Percentiles rank a stretch among this genome's conserved stretches.
These are phyloP conservation scores for Acanthornis magna DNA, from an alignment of 2,797 vertebrate genomes.

Conservation along the genomic window DNA sequence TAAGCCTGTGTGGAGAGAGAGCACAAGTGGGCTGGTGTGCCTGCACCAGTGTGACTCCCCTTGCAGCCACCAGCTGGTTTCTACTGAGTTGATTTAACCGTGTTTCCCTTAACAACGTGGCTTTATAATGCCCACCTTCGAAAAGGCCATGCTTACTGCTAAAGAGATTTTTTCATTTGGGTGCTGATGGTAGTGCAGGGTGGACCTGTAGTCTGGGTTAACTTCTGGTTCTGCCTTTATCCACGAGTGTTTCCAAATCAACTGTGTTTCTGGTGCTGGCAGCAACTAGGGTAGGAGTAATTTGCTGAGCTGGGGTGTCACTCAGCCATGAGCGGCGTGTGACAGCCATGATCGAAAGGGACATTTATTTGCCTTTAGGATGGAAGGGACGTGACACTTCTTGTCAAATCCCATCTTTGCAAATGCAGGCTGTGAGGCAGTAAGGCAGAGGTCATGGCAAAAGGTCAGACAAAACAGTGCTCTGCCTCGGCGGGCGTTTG, in stretches of 20 bases:
- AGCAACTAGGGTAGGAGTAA: constrained; percentile 39
- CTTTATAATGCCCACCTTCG: not conserved
- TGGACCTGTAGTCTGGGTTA: not conserved
- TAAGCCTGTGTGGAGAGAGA: not conserved
- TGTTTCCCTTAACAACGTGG: not conserved
- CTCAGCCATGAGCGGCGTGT: not conserved
- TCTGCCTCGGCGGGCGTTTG: rapidly evolving
- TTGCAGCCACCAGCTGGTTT: not conserved
- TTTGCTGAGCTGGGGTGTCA: not conserved
- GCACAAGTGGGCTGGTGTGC: not conserved
- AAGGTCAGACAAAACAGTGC: not conserved
- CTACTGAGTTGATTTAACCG: rapidly evolving
- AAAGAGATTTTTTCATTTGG: not conserved
- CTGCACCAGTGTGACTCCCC: not conserved
- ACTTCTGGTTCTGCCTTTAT: not conserved
- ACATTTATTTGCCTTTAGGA: constrained; percentile 31
- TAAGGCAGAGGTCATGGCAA: constrained; percentile 8
- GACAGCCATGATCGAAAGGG: not conserved
- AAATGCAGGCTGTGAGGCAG: not conserved
- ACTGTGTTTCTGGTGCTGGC: not conserved
- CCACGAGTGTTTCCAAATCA: not conserved
- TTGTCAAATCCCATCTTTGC: constrained; percentile 48
- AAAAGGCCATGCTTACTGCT: not conserved
- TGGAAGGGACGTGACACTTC: constrained; percentile 18
- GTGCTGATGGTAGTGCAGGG: not conserved